Evolutionary conservation across 1,140 invertebrate genomes (phyloP).

Genomic region (Acromyrmex echinatior): DNA sequence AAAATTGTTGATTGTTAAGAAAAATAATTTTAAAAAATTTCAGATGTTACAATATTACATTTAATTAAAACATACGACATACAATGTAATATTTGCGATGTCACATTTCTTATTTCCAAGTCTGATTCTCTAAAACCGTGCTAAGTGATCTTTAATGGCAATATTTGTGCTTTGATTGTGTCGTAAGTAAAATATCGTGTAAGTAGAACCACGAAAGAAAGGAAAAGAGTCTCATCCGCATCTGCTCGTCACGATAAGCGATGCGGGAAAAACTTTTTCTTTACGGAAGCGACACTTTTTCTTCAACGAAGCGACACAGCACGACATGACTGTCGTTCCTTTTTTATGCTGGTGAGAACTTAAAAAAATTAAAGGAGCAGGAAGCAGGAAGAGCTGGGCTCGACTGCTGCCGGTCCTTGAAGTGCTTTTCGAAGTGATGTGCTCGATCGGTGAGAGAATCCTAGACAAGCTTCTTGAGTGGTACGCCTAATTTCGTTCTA

Average conservation of each 20-base stretch:
- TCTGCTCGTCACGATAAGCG: slow-evolving; percentile 39
- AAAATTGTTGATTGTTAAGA: not conserved
- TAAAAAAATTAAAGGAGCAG: slow-evolving; percentile 46
- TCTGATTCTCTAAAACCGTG: not conserved
- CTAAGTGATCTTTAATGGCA: not conserved
- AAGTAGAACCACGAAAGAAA: slow-evolving; percentile 6
- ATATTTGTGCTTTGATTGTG: slow-evolving; percentile 2
- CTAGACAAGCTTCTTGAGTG: slow-evolving; percentile 53
- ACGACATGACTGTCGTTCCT: not conserved
- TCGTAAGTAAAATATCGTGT: slow-evolving; percentile 51
- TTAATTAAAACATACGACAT: not conserved
- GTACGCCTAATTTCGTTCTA: slow-evolving; percentile 76
- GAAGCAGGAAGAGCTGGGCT: slow-evolving; percentile 40
- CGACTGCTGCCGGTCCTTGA: slow-evolving; percentile 37
- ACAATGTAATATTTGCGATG: not conserved
- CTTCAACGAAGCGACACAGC: not conserved
- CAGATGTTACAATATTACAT: not conserved
- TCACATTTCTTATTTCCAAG: not conserved
- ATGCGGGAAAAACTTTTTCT: slow-evolving; percentile 41
- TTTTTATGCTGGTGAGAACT: not conserved
- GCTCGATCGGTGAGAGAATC: slow-evolving; percentile 44
- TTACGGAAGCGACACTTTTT: slow-evolving; percentile 9
- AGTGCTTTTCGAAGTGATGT: slow-evolving; percentile 36
- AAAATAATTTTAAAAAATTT: not conserved
- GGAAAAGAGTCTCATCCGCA: not conserved